Percentiles rank a stretch among this genome's conserved stretches.
Evolutionary conservation across 2,888 invertebrate genomes (phyloP).

Genomic region (Siphlonurus alternatus): DNA sequence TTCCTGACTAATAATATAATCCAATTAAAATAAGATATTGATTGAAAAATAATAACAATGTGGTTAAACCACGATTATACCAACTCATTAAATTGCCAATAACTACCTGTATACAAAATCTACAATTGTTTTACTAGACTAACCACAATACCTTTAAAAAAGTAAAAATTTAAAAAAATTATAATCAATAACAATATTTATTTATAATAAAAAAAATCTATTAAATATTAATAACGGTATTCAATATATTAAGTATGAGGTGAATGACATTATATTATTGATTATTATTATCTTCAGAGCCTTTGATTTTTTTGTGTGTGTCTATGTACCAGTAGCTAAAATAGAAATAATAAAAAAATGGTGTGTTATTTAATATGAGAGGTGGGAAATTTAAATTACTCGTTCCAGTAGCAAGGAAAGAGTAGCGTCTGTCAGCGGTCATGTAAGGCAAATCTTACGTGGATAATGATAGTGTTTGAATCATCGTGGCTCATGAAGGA

Average conservation of each 20-base stretch:
- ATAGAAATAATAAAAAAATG: neutral
- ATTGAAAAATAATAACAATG: no score
- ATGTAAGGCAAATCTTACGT: neutral
- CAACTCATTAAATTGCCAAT: no score
- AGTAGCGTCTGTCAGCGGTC: neutral
- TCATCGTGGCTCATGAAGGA: no score
- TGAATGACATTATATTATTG: neutral
- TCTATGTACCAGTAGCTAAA: neutral
- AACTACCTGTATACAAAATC: no score
- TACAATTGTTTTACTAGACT: no score
- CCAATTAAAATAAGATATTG: no score
- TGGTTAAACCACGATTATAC: no score
- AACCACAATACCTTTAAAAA: no score
- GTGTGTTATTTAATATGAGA: neutral
- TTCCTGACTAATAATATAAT: no score
- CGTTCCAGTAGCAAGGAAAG: neutral
- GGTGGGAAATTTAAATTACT: neutral
- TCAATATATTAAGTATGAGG: neutral
- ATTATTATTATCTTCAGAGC: no score
- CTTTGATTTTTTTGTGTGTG: neutral
- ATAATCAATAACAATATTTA: neutral
- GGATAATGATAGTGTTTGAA: neutral
- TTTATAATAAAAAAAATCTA: neutral
- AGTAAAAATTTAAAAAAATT: no score
- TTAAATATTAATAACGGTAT: neutral